These are phyloP conservation scores for Macaca nemestrina DNA, from an alignment of 2,113 vertebrate species.

Conservation along the genomic window DNA sequence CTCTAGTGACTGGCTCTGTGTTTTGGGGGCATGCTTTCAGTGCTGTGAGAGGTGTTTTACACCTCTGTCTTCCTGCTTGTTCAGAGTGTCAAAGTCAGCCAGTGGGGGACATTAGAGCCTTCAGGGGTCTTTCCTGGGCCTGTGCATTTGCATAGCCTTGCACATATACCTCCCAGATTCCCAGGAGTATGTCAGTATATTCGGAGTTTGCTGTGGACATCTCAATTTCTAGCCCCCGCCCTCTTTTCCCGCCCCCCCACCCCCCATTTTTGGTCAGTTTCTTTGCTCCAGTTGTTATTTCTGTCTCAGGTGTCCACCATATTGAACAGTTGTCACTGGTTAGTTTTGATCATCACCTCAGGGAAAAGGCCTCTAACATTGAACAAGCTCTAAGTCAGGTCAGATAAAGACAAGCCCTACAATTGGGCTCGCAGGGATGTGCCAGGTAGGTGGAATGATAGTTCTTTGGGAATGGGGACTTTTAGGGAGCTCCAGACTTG, in stretches of 20 bases:
- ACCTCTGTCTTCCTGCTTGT: background rate
- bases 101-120: background rate
- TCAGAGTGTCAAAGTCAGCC: background rate
- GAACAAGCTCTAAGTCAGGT: background rate
- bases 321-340: background rate
- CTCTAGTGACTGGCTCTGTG: background rate
- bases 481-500: background rate
- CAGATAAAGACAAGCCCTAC: background rate
- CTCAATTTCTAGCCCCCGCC: background rate
- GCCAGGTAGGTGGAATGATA: background rate
- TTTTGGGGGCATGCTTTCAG: background rate
- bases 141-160: background rate
- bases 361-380: background rate
- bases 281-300: background rate
- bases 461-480: background rate
- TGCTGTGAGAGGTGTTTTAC: background rate
- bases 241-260: accelerated
- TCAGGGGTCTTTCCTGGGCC: background rate
- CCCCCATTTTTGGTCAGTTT: background rate
- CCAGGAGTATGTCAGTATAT: background rate
- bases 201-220: background rate
- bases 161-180: background rate
- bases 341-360: background rate
- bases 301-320: background rate
- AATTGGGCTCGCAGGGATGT: background rate